Evolutionary conservation across 2,888 invertebrate species (phyloP), one percentile per base, ranked within the genome.

Genomic region (Spodoptera exigua): DNA sequence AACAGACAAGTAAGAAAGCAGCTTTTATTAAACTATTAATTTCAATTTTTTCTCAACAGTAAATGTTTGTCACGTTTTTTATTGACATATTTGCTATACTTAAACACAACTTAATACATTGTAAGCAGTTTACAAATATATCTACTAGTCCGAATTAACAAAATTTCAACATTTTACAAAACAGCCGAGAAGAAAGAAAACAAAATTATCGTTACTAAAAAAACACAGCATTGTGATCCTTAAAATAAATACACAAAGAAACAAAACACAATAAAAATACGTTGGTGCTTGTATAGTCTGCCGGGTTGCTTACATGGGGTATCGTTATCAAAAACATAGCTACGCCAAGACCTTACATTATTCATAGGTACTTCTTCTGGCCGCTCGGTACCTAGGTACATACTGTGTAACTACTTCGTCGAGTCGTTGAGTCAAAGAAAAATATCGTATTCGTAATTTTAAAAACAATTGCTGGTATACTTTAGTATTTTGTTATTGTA

Each of bases 321-420:
- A 61, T 57, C 40, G 55, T 55, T 72, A 57, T 57, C 68, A 67
- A 62, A 61, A 72, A 73, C 58, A 68, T 67, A n/a, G n/a, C n/a
- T n/a, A 67, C 62, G 45, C 40, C 52, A 7, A 53, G 54, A 45
- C 51, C n/a, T 27, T 70, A 68, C 70, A 70, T 70, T 70, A 70
- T 73, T 70, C 73, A 70, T 70, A 47, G 41, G 13, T 40, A 47
- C 40, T 61, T 55, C 68, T 57, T 61, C 39, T 41, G 60, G 48
- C 41, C 9, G n/a, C 51, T 58, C 12, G 49, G 45, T 53, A 9
- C 7, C 9, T 2, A 3, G 18, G 27, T 27, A 27, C 7, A 5
- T 27, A 27, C 27, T 5, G 1, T 9, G 27, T 27, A 9, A 21
- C 4, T 21, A 21, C 21, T 27, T 27, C 27, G 7, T 27, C 27